A percentile compares a stretch with the other conserved stretches of the same genome.
These are phyloP conservation scores for Elaphurus davidianus DNA, from an alignment of 2,113 vertebrate species.

Conservation along the genomic window DNA sequence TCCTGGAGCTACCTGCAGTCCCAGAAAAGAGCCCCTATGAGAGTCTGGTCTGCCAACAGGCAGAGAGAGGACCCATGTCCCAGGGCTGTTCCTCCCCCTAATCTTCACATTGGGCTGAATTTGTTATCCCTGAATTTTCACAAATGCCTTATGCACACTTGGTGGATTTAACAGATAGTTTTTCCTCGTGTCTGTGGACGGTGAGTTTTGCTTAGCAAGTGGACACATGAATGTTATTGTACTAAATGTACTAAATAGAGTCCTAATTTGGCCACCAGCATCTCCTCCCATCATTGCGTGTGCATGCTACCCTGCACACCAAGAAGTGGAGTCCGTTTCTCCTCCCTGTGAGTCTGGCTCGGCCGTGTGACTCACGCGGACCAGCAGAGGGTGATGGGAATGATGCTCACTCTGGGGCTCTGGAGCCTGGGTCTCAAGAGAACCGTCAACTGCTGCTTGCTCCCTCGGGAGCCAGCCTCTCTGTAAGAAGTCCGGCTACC, in stretches of 20 bases:
- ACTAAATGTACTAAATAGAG: background rate
- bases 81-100: background rate
- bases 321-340: background rate
- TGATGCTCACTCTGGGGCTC: background rate
- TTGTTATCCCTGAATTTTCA: background rate
- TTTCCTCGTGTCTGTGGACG: background rate
- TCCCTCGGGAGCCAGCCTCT: background rate
- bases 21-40: background rate
- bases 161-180: background rate
- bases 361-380: background rate
- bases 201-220: background rate
- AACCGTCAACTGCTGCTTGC: background rate
- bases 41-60: background rate
- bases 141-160: background rate
- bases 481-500: background rate
- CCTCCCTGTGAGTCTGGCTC: background rate
- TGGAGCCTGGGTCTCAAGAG: background rate
- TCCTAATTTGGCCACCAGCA: background rate
- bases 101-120: background rate
- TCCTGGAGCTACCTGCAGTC: background rate
- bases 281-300: background rate
- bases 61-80: background rate
- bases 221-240: background rate
- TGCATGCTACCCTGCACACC: background rate
- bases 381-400: background rate